Evolutionary conservation across 2,113 vertebrate genomes (phyloP).

Genomic region (Lepisosteus osseus): DNA sequence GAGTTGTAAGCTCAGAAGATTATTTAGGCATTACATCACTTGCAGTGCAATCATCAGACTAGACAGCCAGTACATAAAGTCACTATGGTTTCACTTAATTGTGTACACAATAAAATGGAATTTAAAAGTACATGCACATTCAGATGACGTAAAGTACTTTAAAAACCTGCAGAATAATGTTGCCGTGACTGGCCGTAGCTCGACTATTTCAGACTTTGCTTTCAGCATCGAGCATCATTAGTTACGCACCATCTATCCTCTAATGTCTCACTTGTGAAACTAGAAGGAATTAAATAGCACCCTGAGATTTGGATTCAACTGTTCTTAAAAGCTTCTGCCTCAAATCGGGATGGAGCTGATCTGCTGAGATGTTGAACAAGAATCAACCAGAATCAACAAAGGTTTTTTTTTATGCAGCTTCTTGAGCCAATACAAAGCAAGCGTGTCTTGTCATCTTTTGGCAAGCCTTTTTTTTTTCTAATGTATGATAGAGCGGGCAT

Average conservation of each 20-base stretch:
- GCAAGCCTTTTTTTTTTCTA: too few species aligned
- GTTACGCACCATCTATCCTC: neutral
- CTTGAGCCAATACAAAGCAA: too few species aligned
- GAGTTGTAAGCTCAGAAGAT: too few species aligned
- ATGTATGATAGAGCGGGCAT: too few species aligned
- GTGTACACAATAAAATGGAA: too few species aligned
- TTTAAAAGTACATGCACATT: too few species aligned
- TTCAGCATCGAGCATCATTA: conserved; percentile 7
- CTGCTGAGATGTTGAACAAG: neutral
- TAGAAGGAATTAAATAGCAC: neutral
- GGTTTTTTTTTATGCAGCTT: too few species aligned
- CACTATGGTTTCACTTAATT: too few species aligned
- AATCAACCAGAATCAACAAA: neutral
- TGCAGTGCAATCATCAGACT: neutral
- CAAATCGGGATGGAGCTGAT: neutral
- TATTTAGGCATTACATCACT: neutral
- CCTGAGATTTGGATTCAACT: neutral
- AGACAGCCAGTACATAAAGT: neutral
- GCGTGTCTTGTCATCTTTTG: too few species aligned
- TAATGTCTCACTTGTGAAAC: conserved; percentile 3
- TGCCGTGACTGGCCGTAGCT: neutral
- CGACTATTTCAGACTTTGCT: neutral
- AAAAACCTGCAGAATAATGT: neutral
- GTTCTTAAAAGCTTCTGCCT: neutral
- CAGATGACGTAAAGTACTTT: too few species aligned